These are phyloP conservation scores for Sebastes vulpes DNA, from an alignment of 2,797 vertebrate species.

Conservation along the genomic window DNA sequence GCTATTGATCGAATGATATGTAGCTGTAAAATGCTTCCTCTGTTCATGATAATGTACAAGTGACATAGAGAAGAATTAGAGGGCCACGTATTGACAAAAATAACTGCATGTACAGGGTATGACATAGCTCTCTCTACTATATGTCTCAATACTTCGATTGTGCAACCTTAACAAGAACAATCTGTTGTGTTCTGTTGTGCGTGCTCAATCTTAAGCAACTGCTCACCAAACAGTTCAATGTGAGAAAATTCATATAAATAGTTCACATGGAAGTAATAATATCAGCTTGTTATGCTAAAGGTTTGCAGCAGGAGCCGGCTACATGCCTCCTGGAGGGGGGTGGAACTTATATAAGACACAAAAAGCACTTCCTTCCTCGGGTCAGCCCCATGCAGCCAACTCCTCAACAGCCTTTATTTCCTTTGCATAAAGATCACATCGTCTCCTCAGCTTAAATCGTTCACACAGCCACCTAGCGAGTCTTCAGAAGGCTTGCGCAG, in stretches of 20 bases:
- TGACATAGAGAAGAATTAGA: neutral
- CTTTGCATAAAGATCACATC: conserved; percentile 44
- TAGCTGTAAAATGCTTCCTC: conserved; percentile 22
- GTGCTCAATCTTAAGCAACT: neutral
- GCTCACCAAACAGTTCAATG: neutral
- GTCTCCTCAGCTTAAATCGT: conserved; percentile 46
- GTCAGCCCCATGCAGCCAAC: conserved; percentile 52
- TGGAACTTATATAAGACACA: conserved; percentile 53
- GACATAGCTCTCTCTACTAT: neutral
- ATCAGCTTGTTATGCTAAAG: neutral
- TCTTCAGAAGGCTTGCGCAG: conserved; percentile 60
- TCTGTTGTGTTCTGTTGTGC: neutral
- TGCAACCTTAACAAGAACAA: neutral
- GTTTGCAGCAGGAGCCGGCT: conserved; percentile 7
- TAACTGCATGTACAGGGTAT: neutral
- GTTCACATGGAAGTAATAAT: neutral
- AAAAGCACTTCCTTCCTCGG: conserved; percentile 55
- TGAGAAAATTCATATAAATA: neutral
- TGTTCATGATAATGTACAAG: conserved; percentile 1
- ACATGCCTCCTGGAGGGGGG: neutral
- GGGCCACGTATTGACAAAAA: neutral
- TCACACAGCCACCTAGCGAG: conserved; percentile 55
- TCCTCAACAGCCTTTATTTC: conserved; percentile 41
- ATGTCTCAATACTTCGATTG: neutral
- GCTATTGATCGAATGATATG: conserved; percentile 21